Evolutionary conservation across 2,888 invertebrate genomes (phyloP).

Genomic region (Pachymerium ferrugineum): DNA sequence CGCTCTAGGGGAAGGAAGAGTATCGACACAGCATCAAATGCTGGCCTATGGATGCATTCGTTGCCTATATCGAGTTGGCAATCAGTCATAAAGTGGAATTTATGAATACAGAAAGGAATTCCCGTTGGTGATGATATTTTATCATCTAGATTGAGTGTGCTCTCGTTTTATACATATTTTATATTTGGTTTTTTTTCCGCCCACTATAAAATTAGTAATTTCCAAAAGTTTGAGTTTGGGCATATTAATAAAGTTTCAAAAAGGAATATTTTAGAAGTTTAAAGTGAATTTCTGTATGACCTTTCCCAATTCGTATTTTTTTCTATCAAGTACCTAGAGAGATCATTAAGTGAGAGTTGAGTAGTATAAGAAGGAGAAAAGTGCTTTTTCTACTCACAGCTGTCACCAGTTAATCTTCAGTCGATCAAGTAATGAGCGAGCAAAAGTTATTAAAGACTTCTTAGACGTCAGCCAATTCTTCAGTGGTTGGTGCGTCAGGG

Average conservation of each 20-base stretch:
- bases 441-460: constrained; percentile 25
- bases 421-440: constrained; percentile 12
- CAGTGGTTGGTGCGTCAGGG: background rate
- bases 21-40: constrained; percentile 24
- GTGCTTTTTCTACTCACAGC: constrained; percentile 27
- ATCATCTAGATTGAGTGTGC: constrained; percentile 18
- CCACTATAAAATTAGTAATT: constrained; percentile 12
- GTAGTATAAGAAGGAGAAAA: constrained; percentile 15
- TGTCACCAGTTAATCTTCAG: constrained; percentile 32
- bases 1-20: constrained; percentile 17
- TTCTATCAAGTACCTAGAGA: background rate
- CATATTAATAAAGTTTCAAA: background rate
- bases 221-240: background rate
- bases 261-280: background rate
- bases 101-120: constrained; percentile 25
- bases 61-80: constrained; percentile 27
- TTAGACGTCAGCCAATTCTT: background rate
- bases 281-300: background rate
- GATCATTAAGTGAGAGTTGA: constrained; percentile 5
- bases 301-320: background rate
- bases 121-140: constrained; percentile 24
- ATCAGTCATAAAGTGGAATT: constrained; percentile 27
- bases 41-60: constrained; percentile 6
- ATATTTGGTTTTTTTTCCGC: background rate
- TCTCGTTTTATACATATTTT: constrained; percentile 23